These are phyloP conservation scores for Lycodopsis pacificus DNA, from an alignment of 2,797 vertebrate genomes.

Conservation along the genomic window DNA sequence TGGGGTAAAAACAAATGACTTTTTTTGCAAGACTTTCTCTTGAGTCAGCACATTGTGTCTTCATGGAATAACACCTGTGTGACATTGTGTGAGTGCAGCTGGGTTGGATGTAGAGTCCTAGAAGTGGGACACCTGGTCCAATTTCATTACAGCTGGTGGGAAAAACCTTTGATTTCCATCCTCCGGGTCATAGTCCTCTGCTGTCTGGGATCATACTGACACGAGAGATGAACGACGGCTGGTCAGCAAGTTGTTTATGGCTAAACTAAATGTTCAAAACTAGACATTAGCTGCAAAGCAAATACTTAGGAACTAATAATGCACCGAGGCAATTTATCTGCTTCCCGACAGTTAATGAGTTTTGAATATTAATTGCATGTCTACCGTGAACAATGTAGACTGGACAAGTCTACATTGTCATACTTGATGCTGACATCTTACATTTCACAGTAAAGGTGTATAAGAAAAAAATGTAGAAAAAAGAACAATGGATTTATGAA, in stretches of 20 bases:
- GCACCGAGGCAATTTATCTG: not conserved
- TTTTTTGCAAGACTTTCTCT: not conserved
- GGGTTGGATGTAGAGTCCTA: constrained; percentile 9
- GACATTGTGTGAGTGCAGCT: constrained; percentile 1
- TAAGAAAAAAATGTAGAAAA: not conserved
- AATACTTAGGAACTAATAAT: not conserved
- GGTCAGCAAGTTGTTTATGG: not conserved
- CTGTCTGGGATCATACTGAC: not conserved
- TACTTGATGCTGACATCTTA: not conserved
- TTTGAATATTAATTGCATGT: constrained; percentile 5
- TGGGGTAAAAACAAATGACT: not conserved
- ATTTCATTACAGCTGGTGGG: not conserved
- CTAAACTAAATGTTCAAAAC: not conserved
- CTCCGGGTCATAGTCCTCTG: not conserved
- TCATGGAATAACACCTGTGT: constrained; percentile 1
- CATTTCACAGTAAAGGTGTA: not conserved
- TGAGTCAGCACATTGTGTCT: not conserved
- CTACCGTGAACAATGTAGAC: not conserved
- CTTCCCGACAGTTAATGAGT: not conserved
- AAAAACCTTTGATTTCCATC: constrained; percentile 22
- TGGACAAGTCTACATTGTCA: not conserved
- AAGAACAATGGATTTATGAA: not conserved
- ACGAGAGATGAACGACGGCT: not conserved
- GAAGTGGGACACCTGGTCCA: constrained; percentile 21
- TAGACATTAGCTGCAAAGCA: no score